Percentiles rank a stretch among this genome's conserved stretches.
Conservation (phyloP, 2,797 vertebrate species). For the Chanos chanos region DNA sequence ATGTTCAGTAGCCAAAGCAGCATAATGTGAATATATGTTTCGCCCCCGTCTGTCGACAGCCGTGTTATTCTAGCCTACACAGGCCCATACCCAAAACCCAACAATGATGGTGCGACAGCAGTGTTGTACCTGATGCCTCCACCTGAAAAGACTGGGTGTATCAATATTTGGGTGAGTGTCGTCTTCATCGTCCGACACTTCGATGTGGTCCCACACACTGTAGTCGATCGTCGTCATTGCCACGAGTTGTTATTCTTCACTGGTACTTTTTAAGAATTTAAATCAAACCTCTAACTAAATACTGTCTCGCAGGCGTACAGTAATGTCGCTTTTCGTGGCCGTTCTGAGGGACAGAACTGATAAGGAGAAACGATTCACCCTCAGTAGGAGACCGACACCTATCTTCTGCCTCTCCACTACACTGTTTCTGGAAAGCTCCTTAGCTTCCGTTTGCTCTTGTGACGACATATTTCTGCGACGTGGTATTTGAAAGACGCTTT, state of each 20-base stretch:
- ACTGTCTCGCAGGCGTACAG: too few species aligned
- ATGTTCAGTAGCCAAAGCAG: too few species aligned
- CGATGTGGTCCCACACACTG: constrained; percentile 89
- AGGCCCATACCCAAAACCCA: too few species aligned
- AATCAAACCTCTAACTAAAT: too few species aligned
- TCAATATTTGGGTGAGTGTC: constrained; percentile 86
- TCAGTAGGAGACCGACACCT: not conserved
- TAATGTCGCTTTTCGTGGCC: too few species aligned
- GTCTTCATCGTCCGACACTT: constrained; percentile 89
- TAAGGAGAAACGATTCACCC: not conserved
- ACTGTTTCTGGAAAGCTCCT: constrained; percentile 32
- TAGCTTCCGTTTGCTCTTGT: constrained; percentile 12
- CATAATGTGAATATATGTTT: too few species aligned
- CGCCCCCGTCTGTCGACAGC: too few species aligned
- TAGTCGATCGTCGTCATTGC: constrained; percentile 83
- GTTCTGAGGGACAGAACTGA: not conserved
- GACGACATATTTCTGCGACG: too few species aligned
- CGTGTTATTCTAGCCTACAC: too few species aligned
- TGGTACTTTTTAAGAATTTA: too few species aligned
- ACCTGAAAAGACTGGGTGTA: constrained; percentile 84
- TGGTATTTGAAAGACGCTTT: not conserved
- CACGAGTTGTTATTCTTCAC: not conserved
- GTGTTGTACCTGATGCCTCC: constrained; percentile 86
- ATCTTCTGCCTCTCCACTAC: not conserved
- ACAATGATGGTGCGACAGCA: too few species aligned